A percentile compares a stretch with the other conserved stretches of the same genome.
These are phyloP conservation scores for Cephus spinipes DNA, from an alignment of 2,888 invertebrate genomes.

Conservation along the genomic window DNA sequence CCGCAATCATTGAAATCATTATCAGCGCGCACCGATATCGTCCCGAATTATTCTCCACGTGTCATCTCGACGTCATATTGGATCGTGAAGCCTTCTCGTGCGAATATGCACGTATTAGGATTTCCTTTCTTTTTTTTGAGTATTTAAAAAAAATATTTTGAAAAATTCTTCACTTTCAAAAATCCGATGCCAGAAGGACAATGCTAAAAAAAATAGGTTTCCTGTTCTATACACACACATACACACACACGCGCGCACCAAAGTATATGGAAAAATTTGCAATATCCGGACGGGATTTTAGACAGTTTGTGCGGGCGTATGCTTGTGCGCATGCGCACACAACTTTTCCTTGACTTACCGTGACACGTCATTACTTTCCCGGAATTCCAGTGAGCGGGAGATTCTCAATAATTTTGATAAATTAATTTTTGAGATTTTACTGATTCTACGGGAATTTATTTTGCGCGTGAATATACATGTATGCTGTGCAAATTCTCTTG, in stretches of 20 bases:
- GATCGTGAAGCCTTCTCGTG: neutral
- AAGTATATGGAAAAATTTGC: neutral
- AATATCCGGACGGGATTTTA: neutral
- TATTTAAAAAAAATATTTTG: neutral
- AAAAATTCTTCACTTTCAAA: neutral
- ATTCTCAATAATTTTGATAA: neutral
- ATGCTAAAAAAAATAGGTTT: neutral
- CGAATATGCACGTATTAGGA: neutral
- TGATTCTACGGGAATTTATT: neutral
- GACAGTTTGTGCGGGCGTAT: neutral
- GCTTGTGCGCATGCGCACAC: neutral
- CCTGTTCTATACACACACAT: neutral
- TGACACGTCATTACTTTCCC: neutral
- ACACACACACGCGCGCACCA: neutral
- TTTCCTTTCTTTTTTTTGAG: neutral
- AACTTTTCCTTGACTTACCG: neutral
- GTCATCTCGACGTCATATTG: neutral
- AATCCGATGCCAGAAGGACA: neutral
- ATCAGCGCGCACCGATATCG: neutral
- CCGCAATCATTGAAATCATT: constrained; percentile 14
- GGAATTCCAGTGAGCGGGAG: neutral
- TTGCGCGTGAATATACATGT: neutral
- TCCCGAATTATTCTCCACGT: neutral
- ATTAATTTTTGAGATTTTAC: neutral
- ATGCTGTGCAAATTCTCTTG: neutral